These are phyloP conservation scores for Harmothoe impar DNA, from an alignment of 2,888 invertebrate genomes.

Conservation along the genomic window DNA sequence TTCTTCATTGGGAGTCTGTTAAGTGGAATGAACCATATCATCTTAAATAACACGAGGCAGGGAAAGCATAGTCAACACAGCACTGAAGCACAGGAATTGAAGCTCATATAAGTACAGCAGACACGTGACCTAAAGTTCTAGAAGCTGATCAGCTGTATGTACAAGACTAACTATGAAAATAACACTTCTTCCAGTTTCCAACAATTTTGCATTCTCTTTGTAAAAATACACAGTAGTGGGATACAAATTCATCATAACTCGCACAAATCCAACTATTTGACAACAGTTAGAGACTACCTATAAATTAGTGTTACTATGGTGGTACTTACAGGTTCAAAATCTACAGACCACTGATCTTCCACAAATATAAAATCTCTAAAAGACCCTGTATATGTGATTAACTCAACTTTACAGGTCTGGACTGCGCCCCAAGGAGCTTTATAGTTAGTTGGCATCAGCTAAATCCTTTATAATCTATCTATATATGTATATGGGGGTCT, in stretches of 20 bases:
- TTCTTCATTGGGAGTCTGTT: not conserved
- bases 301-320: not conserved
- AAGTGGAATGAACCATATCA: not conserved
- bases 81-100: slow-evolving; percentile 6
- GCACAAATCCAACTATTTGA: not conserved
- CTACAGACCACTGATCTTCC: slow-evolving; percentile 36
- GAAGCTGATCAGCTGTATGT: not conserved
- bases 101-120: slow-evolving; percentile 27
- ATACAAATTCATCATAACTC: not conserved
- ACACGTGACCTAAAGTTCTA: not conserved
- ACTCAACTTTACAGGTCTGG: slow-evolving; percentile 31
- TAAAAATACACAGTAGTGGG: not conserved
- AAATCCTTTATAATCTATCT: not conserved
- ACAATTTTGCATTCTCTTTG: not conserved
- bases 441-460: slow-evolving; percentile 1
- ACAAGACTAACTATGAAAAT: not conserved
- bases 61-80: slow-evolving; percentile 24
- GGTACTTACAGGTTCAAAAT: slow-evolving; percentile 22
- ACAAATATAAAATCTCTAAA: slow-evolving; percentile 45
- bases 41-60: not conserved
- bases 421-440: not conserved
- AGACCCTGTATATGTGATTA: slow-evolving; percentile 32
- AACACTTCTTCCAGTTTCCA: slow-evolving; percentile 14
- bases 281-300: slow-evolving; percentile 27
- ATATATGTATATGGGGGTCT: not conserved